Evolutionary conservation across 2,797 vertebrate genomes (phyloP).

Genomic region (Bryconaethiops microstoma): DNA sequence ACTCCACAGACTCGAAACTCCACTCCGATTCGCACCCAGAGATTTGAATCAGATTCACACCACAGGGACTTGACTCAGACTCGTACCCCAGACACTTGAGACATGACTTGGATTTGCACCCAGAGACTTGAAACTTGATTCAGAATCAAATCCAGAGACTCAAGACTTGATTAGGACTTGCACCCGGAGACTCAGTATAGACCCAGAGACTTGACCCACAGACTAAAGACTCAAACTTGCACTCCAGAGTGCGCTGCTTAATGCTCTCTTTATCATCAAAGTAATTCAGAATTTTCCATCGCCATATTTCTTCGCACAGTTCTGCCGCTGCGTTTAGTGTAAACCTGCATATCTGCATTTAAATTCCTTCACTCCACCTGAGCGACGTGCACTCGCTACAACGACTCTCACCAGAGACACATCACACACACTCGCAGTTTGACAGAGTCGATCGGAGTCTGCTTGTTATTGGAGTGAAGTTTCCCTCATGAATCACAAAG

Average conservation of each 20-base stretch:
- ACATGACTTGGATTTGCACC: too few species aligned
- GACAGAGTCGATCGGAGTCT: conserved; percentile 45
- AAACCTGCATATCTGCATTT: background rate
- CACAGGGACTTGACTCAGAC: too few species aligned
- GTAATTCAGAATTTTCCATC: background rate
- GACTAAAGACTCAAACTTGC: too few species aligned
- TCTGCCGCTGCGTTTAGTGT: background rate
- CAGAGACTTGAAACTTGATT: too few species aligned
- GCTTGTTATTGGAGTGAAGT: conserved; percentile 33
- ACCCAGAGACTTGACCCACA: background rate
- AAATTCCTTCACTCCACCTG: conserved; percentile 11
- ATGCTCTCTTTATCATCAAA: background rate
- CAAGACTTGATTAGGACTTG: too few species aligned
- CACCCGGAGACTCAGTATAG: background rate
- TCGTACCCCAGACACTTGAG: too few species aligned
- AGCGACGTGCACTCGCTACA: conserved; percentile 3
- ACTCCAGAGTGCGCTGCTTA: background rate
- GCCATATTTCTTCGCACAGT: background rate
- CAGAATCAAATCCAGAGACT: too few species aligned
- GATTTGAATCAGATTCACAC: too few species aligned
- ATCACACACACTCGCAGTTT: conserved; percentile 34
- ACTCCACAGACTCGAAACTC: too few species aligned
- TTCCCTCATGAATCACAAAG: conserved; percentile 45
- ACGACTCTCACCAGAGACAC: conserved; percentile 35
- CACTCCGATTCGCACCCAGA: too few species aligned